Conservation (phyloP, 2,888 invertebrate species). For the Hirtodrosophila cameraria region DNA sequence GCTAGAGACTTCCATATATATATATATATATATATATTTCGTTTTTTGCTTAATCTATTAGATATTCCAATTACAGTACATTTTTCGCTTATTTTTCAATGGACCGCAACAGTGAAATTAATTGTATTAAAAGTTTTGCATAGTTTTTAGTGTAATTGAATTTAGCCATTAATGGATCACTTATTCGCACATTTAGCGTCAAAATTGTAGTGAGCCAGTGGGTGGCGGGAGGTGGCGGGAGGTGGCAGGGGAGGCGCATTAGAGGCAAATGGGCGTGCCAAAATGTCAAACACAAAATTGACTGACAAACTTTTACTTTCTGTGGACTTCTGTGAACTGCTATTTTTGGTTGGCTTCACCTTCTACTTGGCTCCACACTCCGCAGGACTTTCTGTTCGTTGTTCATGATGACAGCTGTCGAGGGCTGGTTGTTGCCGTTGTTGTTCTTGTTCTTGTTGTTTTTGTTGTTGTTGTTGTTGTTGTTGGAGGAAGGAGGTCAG, state of each 20-base stretch:
- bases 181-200: slow-evolving; percentile 50
- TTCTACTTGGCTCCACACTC: slow-evolving; percentile 1
- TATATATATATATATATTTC: background rate
- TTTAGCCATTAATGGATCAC: slow-evolving; percentile 50
- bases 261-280: slow-evolving; percentile 49
- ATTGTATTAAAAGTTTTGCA: slow-evolving; percentile 33
- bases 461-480: slow-evolving; percentile 6
- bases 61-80: background rate
- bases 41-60: background rate
- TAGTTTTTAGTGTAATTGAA: slow-evolving; percentile 48
- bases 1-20: too few species aligned
- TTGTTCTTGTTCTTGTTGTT: slow-evolving; percentile 27
- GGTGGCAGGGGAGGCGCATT: background rate
- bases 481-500: slow-evolving; percentile 22
- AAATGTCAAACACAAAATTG: slow-evolving; percentile 70
- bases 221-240: background rate
- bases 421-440: background rate
- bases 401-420: slow-evolving; percentile 71
- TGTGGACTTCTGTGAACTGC: slow-evolving; percentile 43
- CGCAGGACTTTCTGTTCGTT: slow-evolving; percentile 22
- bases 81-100: background rate
- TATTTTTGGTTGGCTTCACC: slow-evolving; percentile 56
- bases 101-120: slow-evolving; percentile 15
- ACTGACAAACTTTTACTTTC: slow-evolving; percentile 74
- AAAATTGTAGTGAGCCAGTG: slow-evolving; percentile 20